Evolutionary conservation across 2,888 invertebrate genomes (phyloP).

Genomic region (Rhagium mordax): DNA sequence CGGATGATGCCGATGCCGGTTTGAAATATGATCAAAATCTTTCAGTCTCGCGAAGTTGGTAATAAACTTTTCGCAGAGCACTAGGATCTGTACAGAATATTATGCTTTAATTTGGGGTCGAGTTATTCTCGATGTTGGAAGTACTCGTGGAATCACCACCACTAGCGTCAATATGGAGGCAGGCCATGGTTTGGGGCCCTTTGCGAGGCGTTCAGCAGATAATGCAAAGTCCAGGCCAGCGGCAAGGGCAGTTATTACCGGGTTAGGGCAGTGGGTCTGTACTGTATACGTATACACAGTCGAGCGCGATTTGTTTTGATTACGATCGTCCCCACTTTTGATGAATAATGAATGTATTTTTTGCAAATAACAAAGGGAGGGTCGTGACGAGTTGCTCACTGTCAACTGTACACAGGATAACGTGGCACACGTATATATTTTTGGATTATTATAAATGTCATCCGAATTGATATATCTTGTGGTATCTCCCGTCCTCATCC

Average conservation of each 20-base stretch:
- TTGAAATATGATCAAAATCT: too few species aligned
- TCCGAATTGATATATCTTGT: slow-evolving; percentile 63
- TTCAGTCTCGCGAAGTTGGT: too few species aligned
- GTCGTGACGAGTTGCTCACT: slow-evolving; percentile 62
- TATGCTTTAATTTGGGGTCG: not conserved
- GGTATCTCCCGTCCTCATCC: slow-evolving; percentile 54
- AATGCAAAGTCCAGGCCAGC: slow-evolving; percentile 35
- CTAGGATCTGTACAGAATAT: not conserved
- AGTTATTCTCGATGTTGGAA: too few species aligned
- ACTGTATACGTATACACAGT: slow-evolving; percentile 60
- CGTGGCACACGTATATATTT: slow-evolving; percentile 60
- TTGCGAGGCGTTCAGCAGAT: slow-evolving; percentile 17
- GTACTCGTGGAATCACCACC: not conserved
- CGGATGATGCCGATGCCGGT: too few species aligned
- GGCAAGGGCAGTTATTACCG: slow-evolving; percentile 62
- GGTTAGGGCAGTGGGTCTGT: slow-evolving; percentile 64
- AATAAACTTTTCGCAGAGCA: too few species aligned
- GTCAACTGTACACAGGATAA: slow-evolving; percentile 59
- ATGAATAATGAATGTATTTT: slow-evolving; percentile 67
- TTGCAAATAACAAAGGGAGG: slow-evolving; percentile 64
- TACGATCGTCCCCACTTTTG: slow-evolving; percentile 61
- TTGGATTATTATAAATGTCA: slow-evolving; percentile 66
- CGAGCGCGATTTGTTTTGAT: slow-evolving; percentile 67
- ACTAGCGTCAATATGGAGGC: slow-evolving; percentile 36
- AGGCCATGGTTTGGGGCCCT: slow-evolving; percentile 59